Base-by-base conservation (phyloP, 2,113 vertebrate species). In the Eurypyga helias region DNA sequence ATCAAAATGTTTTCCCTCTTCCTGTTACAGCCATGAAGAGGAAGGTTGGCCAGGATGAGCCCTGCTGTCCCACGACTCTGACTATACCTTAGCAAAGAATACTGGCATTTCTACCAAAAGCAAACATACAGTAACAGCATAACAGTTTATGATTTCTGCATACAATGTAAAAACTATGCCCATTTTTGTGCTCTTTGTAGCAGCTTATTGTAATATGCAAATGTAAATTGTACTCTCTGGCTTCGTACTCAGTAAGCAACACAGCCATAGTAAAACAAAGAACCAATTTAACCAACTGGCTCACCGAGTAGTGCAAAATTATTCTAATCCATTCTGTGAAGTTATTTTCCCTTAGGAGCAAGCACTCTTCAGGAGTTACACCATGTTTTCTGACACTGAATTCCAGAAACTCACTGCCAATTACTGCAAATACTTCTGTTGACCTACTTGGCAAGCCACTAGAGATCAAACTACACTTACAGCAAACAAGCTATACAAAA, bases 361-460 rank as follows among this genome's bases (percentile, higher is more conserved):
- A 75, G 4, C 49, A 33, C 16, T 91, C 15, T 87, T 89, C 38
- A 90, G 73, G 57, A 95, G n/a, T 83, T 96, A 45, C 15, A 85
- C n/a, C 36, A 16, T 60, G 49, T 90, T 93, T 96, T 94, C 72
- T 94, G 72, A 93, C 34, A 82, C 61, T 46, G 45, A 86, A 69
- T 93, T 96, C 70, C 43, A 95, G 87, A 93, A 97, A 82, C 52
- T 91, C 67, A 33, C 84, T 91, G 71, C 57, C 96, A 97, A 94
- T 95, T 97, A 94, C 79, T 66, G 76, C 60, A 95, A 90, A 83
- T 93, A 66, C 70, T 95, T 97, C 79, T 90, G 92, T 61, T 95
- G 83, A 89, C 82, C 80, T 97, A 93, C 54, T 95, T 97, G 90
- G 52, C 80, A 85, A 96, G 38, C 48, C 91, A 91, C 83, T 86